These are phyloP conservation scores for Nysson spinosus DNA, from an alignment of 2,888 invertebrate species.

Conservation along the genomic window DNA sequence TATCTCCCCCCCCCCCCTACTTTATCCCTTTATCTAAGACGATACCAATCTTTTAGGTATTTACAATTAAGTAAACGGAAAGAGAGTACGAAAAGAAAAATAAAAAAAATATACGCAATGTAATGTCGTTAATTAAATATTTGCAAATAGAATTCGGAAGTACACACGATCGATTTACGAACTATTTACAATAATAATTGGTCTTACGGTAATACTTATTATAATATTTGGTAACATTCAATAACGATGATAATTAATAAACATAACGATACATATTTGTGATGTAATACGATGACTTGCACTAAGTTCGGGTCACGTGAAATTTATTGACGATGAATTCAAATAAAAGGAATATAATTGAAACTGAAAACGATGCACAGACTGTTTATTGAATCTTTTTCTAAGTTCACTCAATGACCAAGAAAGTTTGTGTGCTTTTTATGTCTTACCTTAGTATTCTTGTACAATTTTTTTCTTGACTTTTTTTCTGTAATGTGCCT, in stretches of 20 bases:
- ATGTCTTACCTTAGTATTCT: conserved; percentile 46
- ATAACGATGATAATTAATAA: conserved; percentile 75
- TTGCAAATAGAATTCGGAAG: conserved; percentile 62
- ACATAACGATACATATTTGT: conserved; percentile 76
- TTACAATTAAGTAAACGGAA: conserved; percentile 54
- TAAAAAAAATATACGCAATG: conserved; percentile 68
- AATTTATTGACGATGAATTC: conserved; percentile 76
- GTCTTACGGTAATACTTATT: conserved; percentile 68
- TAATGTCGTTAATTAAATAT: conserved; percentile 71
- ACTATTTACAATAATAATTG: conserved; percentile 64
- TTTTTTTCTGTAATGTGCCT: conserved; percentile 40
- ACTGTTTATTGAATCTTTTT: conserved; percentile 70
- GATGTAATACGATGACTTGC: conserved; percentile 77
- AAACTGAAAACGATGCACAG: conserved; percentile 74
- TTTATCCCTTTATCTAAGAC: conserved; percentile 44
- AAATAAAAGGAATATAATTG: conserved; percentile 77
- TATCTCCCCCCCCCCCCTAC: conserved; percentile 38
- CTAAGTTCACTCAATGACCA: conserved; percentile 55
- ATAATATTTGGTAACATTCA: conserved; percentile 70
- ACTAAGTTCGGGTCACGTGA: conserved; percentile 76
- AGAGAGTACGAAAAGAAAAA: conserved; percentile 53
- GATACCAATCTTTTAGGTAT: conserved; percentile 48
- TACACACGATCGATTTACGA: conserved; percentile 63
- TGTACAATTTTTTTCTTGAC: conserved; percentile 25
- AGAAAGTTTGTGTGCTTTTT: conserved; percentile 53